These are phyloP conservation scores for Dromas ardeola DNA, from an alignment of 2,113 vertebrate genomes.

Conservation along the genomic window DNA sequence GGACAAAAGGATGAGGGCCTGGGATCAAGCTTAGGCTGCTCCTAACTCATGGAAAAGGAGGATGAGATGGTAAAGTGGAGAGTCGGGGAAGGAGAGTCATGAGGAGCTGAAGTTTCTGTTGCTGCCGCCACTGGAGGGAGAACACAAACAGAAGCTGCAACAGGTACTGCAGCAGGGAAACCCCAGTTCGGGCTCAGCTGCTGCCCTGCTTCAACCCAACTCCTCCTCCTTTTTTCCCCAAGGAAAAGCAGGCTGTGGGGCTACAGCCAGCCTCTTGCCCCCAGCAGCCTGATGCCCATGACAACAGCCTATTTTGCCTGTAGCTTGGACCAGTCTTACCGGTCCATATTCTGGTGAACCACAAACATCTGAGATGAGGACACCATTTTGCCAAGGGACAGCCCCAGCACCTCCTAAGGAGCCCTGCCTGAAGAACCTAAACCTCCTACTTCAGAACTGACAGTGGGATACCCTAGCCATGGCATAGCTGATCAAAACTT, in stretches of 20 bases:
- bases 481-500: not conserved
- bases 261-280: not conserved
- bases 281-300: not conserved
- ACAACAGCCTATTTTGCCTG: not conserved
- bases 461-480: not conserved
- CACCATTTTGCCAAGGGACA: not conserved
- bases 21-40: not conserved
- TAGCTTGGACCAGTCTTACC: not conserved
- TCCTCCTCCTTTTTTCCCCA: not conserved
- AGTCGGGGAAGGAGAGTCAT: not conserved
- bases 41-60: not conserved
- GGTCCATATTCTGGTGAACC: not conserved
- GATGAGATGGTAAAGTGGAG: not conserved
- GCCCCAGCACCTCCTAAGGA: not conserved
- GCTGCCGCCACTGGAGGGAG: rapidly evolving
- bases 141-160: not conserved
- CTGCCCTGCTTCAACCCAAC: not conserved
- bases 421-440: not conserved
- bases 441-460: not conserved
- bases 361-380: not conserved
- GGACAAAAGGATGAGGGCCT: not conserved
- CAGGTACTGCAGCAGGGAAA: not conserved
- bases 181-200: rapidly evolving
- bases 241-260: not conserved
- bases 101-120: not conserved